phyloP scores from a whole-genome alignment of 30 jellyfish, hydroid and myxozoan species.

The Aurelia sp. region DNA sequence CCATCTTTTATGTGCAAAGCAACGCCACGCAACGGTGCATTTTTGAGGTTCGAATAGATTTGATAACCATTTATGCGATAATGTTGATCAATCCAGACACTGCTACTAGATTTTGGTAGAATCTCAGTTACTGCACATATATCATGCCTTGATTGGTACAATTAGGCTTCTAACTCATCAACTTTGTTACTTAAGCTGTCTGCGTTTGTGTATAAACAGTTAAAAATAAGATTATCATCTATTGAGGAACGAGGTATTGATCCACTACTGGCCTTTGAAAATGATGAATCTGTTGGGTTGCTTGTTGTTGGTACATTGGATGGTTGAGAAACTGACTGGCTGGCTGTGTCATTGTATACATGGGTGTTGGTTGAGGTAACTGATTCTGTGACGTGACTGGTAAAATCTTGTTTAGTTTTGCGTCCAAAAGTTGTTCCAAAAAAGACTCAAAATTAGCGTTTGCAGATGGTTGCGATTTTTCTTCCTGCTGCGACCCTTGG shows the following conservation, averaged over 20 bases:
- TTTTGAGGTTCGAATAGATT: conserved; percentile 3
- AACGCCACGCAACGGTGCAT: conserved; percentile 29
- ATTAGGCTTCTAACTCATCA: background rate
- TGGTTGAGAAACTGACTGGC: background rate
- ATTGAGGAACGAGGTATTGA: conserved; percentile 9
- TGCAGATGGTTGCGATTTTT: conserved; percentile 6
- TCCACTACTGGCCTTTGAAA: background rate
- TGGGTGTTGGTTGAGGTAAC: conserved; percentile 26
- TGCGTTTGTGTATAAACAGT: too few species aligned
- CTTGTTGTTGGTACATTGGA: conserved; percentile 32
- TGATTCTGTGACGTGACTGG: conserved; percentile 17
- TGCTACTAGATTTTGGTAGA: conserved; percentile 24
- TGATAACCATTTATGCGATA: conserved; percentile 18
- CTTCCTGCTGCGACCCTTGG: conserved; percentile 23
- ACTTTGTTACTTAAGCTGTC: too few species aligned
- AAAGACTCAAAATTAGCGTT: background rate
- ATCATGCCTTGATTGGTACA: conserved; percentile 6
- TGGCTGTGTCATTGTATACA: conserved; percentile 16
- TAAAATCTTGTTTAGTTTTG: background rate
- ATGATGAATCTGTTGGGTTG: conserved; percentile 8
- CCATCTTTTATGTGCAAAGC: conserved; percentile 24
- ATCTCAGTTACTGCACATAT: conserved; percentile 46
- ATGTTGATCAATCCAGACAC: conserved; percentile 13
- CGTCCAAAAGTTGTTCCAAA: background rate
- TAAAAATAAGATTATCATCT: background rate